Evolutionary conservation across 1,140 invertebrate species (phyloP).

Genomic region (Popillia japonica): DNA sequence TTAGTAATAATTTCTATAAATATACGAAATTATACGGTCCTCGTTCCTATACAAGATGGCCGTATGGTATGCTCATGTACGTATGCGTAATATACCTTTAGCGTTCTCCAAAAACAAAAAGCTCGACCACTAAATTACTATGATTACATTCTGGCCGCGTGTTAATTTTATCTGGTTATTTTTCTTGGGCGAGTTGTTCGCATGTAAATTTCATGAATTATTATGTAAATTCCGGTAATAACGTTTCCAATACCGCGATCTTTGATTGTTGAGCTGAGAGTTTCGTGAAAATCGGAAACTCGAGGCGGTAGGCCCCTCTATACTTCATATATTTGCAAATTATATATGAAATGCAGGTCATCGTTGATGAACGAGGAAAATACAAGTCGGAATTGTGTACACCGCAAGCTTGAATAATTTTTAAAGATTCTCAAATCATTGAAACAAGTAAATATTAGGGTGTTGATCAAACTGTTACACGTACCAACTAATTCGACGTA

Average conservation of each 20-base stretch:
- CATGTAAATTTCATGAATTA: neutral
- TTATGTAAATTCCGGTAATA: neutral
- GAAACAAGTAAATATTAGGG: too few species aligned
- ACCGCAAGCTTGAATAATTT: too few species aligned
- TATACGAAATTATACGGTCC: neutral
- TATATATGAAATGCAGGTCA: too few species aligned
- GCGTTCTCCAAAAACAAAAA: neutral
- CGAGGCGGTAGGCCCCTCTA: too few species aligned
- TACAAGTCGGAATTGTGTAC: too few species aligned
- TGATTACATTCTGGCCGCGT: neutral
- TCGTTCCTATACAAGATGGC: neutral
- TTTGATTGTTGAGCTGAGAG: neutral
- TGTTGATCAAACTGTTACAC: too few species aligned
- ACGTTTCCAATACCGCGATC: neutral
- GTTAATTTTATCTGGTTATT: neutral
- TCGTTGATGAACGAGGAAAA: too few species aligned
- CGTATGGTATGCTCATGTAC: neutral
- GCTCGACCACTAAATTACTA: neutral
- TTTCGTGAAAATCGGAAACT: too few species aligned
- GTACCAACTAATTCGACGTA: too few species aligned
- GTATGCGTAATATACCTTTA: neutral
- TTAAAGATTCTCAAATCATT: too few species aligned
- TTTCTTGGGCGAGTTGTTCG: neutral
- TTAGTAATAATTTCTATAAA: neutral
- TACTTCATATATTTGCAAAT: too few species aligned